These are phyloP conservation scores for Vombatus ursinus DNA, from an alignment of 2,113 vertebrate genomes.

Conservation along the genomic window DNA sequence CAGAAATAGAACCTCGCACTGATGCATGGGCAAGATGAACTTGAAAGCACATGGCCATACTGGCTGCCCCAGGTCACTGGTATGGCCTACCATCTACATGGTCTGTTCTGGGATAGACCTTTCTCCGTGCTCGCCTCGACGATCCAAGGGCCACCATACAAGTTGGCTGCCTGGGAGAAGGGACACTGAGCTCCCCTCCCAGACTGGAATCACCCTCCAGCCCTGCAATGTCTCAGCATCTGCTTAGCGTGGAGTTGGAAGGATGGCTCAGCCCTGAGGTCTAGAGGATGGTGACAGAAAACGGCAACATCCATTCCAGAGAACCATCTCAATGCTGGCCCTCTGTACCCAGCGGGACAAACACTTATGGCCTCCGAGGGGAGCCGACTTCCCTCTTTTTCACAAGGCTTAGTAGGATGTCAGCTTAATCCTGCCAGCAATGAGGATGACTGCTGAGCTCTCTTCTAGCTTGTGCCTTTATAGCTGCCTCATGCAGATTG, in stretches of 20 bases:
- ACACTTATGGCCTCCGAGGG: not conserved
- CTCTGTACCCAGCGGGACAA: not conserved
- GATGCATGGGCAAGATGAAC: not conserved
- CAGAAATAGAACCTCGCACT: slow-evolving; percentile 26
- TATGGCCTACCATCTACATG: not conserved
- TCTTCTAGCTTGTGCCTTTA: not conserved
- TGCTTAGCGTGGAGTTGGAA: not conserved
- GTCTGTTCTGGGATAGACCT: not conserved
- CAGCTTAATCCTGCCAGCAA: not conserved
- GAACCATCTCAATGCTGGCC: not conserved
- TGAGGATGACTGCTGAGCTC: not conserved
- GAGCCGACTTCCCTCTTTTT: not conserved
- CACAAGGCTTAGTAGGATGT: not conserved
- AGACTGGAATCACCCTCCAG: no score
- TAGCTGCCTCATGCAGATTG: not conserved
- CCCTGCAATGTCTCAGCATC: not conserved
- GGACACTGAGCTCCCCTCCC: not conserved
- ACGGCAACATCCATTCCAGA: not conserved
- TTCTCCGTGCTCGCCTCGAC: accelerated
- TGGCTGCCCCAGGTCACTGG: not conserved
- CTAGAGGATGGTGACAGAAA: not conserved
- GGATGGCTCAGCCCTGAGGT: not conserved
- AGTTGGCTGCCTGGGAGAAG: not conserved
- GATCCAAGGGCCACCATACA: not conserved
- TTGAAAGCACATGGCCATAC: not conserved